Evolutionary conservation across 2,797 vertebrate species (phyloP).

Genomic region (Artibeus lituratus): DNA sequence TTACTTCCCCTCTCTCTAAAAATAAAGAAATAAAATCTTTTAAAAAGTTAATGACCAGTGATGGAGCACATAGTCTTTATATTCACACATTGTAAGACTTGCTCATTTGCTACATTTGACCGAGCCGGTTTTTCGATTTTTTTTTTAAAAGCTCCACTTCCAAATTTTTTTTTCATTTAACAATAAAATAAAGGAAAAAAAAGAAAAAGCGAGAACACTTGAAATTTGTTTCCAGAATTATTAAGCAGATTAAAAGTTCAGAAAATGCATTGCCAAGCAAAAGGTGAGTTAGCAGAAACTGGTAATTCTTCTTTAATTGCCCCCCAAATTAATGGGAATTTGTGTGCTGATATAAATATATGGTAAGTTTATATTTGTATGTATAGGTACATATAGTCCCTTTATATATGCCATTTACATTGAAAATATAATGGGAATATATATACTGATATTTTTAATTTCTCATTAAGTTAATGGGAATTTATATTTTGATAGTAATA

Average conservation of each 20-base stretch:
- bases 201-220: not conserved
- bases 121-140: not conserved
- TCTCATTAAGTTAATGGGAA: not conserved
- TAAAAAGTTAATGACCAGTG: not conserved
- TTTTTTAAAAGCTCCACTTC: not conserved
- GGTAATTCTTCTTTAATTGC: not conserved
- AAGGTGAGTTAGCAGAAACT: not conserved
- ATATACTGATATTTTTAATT: not conserved
- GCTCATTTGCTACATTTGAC: not conserved
- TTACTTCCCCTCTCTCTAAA: too few relatives aligned
- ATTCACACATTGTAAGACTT: not conserved
- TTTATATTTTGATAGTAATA: not conserved
- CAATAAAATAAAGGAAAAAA: not conserved
- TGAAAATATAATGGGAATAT: not conserved
- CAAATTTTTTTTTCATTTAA: not conserved
- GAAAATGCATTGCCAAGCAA: not conserved
- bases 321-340: not conserved
- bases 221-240: not conserved
- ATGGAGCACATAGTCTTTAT: not conserved
- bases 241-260: slow-evolving; percentile 8
- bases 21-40: too few relatives aligned
- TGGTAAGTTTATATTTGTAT: not conserved
- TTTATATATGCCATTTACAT: not conserved
- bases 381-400: not conserved
- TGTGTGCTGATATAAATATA: not conserved